These are phyloP conservation scores for Diadegma fenestrale DNA, from an alignment of 2,888 invertebrate genomes.

Conservation along the genomic window DNA sequence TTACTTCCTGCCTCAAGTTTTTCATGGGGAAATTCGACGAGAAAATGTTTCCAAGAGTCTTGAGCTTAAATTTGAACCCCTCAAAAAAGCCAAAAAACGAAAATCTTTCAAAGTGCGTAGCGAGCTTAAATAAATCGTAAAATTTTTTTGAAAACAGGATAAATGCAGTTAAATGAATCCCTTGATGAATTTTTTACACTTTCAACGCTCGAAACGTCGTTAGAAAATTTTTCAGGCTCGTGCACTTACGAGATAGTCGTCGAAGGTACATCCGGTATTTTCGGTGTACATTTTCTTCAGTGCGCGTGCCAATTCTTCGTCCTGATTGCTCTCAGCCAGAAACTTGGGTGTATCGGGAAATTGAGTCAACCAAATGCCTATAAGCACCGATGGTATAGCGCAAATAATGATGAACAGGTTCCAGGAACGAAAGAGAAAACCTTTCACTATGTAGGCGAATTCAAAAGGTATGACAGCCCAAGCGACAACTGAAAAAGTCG, in stretches of 20 bases:
- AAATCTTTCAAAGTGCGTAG: too few relatives aligned
- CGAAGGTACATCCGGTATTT: slow-evolving; percentile 87
- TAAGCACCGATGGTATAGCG: slow-evolving; percentile 89
- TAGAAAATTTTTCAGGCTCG: neutral
- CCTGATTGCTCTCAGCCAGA: slow-evolving; percentile 91
- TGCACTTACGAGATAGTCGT: slow-evolving; percentile 83
- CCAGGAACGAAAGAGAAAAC: slow-evolving; percentile 91
- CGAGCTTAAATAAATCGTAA: too few relatives aligned
- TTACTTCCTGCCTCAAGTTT: too few relatives aligned
- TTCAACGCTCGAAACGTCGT: too few relatives aligned
- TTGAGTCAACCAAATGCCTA: slow-evolving; percentile 88
- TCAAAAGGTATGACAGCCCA: slow-evolving; percentile 91
- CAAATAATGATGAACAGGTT: slow-evolving; percentile 91
- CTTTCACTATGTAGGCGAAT: slow-evolving; percentile 86
- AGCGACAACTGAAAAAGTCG: slow-evolving; percentile 87
- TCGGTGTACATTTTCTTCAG: slow-evolving; percentile 89
- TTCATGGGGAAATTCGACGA: too few relatives aligned
- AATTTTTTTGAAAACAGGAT: too few relatives aligned
- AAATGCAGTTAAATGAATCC: too few relatives aligned
- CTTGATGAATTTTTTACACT: too few relatives aligned
- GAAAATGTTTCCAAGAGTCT: too few relatives aligned
- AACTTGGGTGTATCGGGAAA: slow-evolving; percentile 94
- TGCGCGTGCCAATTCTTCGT: slow-evolving; percentile 89
- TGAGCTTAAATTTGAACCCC: too few relatives aligned
- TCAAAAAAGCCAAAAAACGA: too few relatives aligned